A percentile compares a stretch with the other conserved stretches of the same genome.
Conservation (phyloP, 2,888 invertebrate species). For the Noctua janthina region DNA sequence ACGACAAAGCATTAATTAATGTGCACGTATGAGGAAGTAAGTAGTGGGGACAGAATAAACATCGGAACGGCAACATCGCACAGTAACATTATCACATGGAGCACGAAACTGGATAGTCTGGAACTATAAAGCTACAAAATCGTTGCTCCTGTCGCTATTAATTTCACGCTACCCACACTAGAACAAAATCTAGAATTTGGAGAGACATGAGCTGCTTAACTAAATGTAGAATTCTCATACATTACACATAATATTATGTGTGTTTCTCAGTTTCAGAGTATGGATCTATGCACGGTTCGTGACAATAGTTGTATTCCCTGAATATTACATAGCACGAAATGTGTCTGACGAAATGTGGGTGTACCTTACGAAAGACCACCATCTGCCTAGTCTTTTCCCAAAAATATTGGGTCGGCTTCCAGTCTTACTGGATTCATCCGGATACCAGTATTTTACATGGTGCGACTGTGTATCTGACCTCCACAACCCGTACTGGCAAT, state of each 20-base stretch:
- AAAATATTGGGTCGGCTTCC: too few species aligned
- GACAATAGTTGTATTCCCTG: too few species aligned
- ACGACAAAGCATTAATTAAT: neutral
- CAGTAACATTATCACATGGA: neutral
- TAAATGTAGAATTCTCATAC: constrained; percentile 12
- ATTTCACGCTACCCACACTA: constrained; percentile 46
- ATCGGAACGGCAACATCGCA: constrained; percentile 21
- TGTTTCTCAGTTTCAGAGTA: neutral
- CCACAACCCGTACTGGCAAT: too few species aligned
- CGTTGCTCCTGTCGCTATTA: constrained; percentile 10
- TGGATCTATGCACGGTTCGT: neutral
- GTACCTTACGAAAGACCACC: neutral
- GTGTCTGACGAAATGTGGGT: neutral
- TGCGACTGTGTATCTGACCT: too few species aligned
- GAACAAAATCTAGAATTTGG: constrained; percentile 12
- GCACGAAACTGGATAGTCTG: neutral
- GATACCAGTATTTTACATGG: too few species aligned
- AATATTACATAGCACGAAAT: neutral
- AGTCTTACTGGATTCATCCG: too few species aligned
- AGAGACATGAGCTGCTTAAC: constrained; percentile 1
- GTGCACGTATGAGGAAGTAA: neutral
- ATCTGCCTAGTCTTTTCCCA: too few species aligned
- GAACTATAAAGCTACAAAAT: constrained; percentile 23
- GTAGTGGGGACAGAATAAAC: neutral
- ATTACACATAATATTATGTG: neutral